These are phyloP conservation scores for Litocranius walleri DNA, from an alignment of 2,113 vertebrate species.

Conservation along the genomic window DNA sequence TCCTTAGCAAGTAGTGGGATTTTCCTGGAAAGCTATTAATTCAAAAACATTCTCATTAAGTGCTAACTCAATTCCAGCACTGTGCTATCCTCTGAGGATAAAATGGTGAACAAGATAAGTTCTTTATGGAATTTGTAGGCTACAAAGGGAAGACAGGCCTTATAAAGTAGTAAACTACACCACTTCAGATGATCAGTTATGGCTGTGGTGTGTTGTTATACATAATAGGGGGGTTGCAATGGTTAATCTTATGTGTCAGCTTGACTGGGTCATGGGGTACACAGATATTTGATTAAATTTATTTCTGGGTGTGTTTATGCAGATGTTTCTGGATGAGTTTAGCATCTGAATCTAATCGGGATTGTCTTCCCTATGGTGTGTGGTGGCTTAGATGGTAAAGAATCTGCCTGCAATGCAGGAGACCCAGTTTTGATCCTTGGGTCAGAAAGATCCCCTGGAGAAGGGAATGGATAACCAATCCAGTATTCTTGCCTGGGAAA, in stretches of 20 bases:
- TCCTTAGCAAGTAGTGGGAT: neutral
- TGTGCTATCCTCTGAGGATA: neutral
- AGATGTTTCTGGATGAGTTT: neutral
- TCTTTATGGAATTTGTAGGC: neutral
- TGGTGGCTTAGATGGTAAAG: neutral
- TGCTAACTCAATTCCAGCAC: neutral
- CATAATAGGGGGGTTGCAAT: neutral
- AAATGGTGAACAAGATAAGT: neutral
- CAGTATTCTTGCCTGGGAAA: neutral
- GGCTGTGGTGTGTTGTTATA: neutral
- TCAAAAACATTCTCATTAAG: constrained; percentile 32
- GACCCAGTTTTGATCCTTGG: neutral
- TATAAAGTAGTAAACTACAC: neutral
- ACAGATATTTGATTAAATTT: neutral
- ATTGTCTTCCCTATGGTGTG: neutral
- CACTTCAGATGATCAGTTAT: neutral
- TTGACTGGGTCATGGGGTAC: neutral
- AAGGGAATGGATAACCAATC: neutral
- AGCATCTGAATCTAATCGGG: neutral
- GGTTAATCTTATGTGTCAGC: neutral
- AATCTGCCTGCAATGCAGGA: neutral
- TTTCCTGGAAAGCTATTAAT: constrained; percentile 39
- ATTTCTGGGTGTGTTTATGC: neutral
- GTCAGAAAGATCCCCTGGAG: neutral
- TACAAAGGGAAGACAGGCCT: constrained; percentile 13